These are phyloP conservation scores for Pygocentrus nattereri DNA, from an alignment of 2,797 vertebrate species.

Conservation along the genomic window DNA sequence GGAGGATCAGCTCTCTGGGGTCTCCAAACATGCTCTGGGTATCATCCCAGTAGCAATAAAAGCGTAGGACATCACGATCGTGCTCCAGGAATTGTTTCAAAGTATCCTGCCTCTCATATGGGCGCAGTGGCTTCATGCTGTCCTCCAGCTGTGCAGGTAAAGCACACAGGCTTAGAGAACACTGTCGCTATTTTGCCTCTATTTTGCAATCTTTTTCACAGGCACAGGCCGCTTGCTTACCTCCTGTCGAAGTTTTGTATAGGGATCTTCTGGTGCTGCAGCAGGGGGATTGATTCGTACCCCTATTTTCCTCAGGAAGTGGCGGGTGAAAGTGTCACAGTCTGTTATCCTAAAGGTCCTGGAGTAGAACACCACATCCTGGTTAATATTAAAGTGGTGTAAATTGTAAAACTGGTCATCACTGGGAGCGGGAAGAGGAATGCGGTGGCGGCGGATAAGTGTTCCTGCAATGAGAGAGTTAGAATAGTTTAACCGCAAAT, in stretches of 20 bases:
- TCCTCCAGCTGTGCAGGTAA: slow-evolving; percentile 71
- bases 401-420: slow-evolving; percentile 87
- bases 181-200: background rate
- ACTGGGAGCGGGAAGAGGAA: slow-evolving; percentile 87
- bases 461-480: slow-evolving; percentile 79
- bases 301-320: slow-evolving; percentile 87
- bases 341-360: slow-evolving; percentile 83
- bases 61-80: slow-evolving; percentile 86
- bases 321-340: slow-evolving; percentile 88
- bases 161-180: background rate
- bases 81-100: slow-evolving; percentile 88
- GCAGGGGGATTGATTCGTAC: slow-evolving; percentile 76
- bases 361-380: slow-evolving; percentile 83
- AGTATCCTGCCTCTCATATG: slow-evolving; percentile 84
- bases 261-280: slow-evolving; percentile 83
- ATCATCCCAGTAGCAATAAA: slow-evolving; percentile 90
- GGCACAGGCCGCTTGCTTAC: slow-evolving; percentile 68
- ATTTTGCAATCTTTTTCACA: background rate
- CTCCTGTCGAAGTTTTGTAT: slow-evolving; percentile 77
- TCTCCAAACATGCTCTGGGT: slow-evolving; percentile 73
- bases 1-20: slow-evolving; percentile 81
- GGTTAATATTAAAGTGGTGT: slow-evolving; percentile 88
- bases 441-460: slow-evolving; percentile 83
- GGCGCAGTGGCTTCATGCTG: slow-evolving; percentile 79
- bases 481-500: slow-evolving; percentile 37